Evolutionary conservation across 2,888 invertebrate species (phyloP).

Genomic region (Steromphala cineraria): DNA sequence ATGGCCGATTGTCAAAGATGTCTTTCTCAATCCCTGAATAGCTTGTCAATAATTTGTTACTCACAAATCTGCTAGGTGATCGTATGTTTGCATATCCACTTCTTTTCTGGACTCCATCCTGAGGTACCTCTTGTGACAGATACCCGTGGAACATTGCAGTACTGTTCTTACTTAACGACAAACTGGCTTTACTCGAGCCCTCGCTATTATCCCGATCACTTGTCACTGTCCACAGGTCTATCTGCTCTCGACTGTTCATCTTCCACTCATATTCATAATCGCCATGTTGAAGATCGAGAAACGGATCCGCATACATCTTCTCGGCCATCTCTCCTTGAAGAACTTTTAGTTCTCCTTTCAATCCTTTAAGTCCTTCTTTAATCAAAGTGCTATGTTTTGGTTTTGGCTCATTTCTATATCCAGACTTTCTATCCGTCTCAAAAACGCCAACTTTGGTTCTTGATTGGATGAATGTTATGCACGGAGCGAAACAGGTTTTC

Average conservation of each 20-base stretch:
- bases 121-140: conserved; percentile 80
- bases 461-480: neutral
- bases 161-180: conserved; percentile 82
- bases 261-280: conserved; percentile 86
- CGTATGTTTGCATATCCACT: conserved; percentile 90
- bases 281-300: conserved; percentile 74
- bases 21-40: no score
- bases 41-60: neutral
- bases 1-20: no score
- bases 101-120: conserved; percentile 86
- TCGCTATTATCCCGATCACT: conserved; percentile 88
- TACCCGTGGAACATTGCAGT: conserved; percentile 74
- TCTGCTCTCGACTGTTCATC: conserved; percentile 80
- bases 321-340: conserved; percentile 84
- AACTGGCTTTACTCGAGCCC: conserved; percentile 83
- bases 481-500: neutral
- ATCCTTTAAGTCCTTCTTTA: conserved; percentile 80
- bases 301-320: conserved; percentile 80
- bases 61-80: conserved; percentile 78
- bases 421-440: conserved; percentile 54
- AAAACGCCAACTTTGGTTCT: conserved; percentile 32
- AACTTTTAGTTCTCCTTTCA: conserved; percentile 82
- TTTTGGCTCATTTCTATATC: conserved; percentile 44
- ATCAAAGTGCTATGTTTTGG: conserved; percentile 45
- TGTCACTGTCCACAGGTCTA: conserved; percentile 82